Conservation (phyloP, 2,113 vertebrate genomes). For the Bujurquina vittata region DNA sequence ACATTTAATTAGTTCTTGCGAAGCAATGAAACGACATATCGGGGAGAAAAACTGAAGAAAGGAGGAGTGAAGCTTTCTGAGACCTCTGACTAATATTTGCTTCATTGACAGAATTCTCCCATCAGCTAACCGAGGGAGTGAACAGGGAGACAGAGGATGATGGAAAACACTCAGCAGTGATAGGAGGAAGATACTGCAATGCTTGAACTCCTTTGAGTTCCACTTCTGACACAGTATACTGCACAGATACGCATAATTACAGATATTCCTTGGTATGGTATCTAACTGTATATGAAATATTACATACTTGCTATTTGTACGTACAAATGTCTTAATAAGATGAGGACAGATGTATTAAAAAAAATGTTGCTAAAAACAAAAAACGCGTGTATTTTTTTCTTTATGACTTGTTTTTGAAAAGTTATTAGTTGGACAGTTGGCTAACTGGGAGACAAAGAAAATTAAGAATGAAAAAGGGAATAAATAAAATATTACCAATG, state of each 20-base stretch:
- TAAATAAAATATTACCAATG: background rate
- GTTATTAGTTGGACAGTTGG: background rate
- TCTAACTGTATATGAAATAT: background rate
- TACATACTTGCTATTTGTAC: background rate
- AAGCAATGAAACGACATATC: constrained; percentile 52
- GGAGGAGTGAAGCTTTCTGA: constrained; percentile 59
- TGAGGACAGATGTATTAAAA: background rate
- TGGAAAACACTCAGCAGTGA: background rate
- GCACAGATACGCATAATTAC: no score
- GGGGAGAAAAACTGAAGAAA: constrained; percentile 31
- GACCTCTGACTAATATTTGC: constrained; percentile 75
- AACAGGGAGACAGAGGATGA: background rate
- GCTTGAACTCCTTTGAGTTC: background rate
- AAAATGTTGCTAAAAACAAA: no score
- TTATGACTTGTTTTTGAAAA: background rate
- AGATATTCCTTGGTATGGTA: no score
- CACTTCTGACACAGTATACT: no score
- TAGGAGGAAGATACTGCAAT: background rate
- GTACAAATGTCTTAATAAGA: background rate
- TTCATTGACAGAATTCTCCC: constrained; percentile 77
- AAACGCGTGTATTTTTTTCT: background rate
- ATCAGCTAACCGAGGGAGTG: constrained; percentile 50
- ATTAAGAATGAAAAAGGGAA: background rate
- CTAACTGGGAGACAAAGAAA: background rate
- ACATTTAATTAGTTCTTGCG: constrained; percentile 75